phyloP scores from a whole-genome alignment of 1,140 invertebrate genomes.

The Hyles euphorbiae region DNA sequence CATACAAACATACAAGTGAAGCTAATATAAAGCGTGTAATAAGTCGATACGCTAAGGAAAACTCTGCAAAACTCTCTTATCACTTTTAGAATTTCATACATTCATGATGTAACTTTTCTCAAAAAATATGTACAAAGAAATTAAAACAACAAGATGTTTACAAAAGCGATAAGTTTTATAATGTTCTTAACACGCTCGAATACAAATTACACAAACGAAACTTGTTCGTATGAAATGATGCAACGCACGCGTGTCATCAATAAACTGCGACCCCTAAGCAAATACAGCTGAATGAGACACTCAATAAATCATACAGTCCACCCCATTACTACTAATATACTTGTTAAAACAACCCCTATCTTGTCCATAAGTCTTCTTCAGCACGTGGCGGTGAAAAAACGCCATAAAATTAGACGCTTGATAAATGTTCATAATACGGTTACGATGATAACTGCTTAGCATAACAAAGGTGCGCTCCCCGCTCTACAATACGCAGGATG shows the following conservation, averaged over 20 bases:
- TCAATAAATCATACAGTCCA: slow-evolving; percentile 69
- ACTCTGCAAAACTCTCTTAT: too few species aligned
- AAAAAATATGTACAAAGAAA: too few species aligned
- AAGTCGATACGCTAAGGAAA: too few species aligned
- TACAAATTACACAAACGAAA: too few species aligned
- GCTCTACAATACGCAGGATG: slow-evolving; percentile 34
- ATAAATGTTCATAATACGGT: slow-evolving; percentile 35
- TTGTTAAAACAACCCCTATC: slow-evolving; percentile 74
- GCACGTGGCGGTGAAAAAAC: slow-evolving; percentile 65
- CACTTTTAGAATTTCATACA: too few species aligned
- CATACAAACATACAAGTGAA: too few species aligned
- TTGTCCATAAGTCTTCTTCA: slow-evolving; percentile 53
- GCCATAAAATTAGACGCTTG: slow-evolving; percentile 54
- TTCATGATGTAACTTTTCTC: too few species aligned
- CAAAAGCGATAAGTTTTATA: too few species aligned
- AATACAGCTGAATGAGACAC: slow-evolving; percentile 67
- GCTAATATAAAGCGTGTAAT: too few species aligned
- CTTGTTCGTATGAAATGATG: slow-evolving; percentile 19
- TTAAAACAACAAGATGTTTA: too few species aligned
- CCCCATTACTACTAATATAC: slow-evolving; percentile 69
- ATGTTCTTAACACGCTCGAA: too few species aligned
- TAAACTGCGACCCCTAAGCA: slow-evolving; percentile 57
- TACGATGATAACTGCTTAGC: slow-evolving; percentile 64
- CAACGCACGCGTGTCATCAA: slow-evolving; percentile 60
- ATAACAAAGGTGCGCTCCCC: slow-evolving; percentile 57